Conservation (phyloP, 2,888 invertebrate genomes). For the Hipparchia semele region DNA sequence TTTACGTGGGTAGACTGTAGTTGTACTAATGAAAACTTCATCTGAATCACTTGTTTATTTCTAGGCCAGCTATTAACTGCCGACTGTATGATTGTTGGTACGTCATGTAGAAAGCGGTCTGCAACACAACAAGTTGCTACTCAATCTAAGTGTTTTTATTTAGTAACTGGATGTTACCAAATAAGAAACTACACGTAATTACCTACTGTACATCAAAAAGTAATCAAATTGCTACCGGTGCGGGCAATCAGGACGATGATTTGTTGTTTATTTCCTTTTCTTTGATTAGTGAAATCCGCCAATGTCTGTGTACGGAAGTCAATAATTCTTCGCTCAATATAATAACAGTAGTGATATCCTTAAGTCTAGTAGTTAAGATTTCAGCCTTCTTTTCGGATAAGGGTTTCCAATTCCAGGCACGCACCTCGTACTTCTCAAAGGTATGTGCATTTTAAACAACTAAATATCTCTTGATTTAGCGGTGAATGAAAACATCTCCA, state of each 20-base stretch:
- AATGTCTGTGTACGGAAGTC: conserved; percentile 49
- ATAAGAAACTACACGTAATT: conserved; percentile 30
- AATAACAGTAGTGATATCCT: too few relatives aligned
- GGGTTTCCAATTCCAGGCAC: too few relatives aligned
- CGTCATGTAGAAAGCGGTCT: conserved; percentile 31
- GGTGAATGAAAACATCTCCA: too few relatives aligned
- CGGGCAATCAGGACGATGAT: conserved; percentile 48
- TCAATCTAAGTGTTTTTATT: conserved; percentile 26
- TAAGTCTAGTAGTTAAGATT: too few relatives aligned
- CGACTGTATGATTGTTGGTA: conserved; percentile 29
- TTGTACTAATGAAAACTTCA: conserved; percentile 17
- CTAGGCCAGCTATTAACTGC: conserved; percentile 40
- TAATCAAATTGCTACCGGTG: conserved; percentile 50
- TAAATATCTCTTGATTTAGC: too few relatives aligned
- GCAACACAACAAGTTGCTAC: conserved; percentile 43
- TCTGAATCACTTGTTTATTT: conserved; percentile 27
- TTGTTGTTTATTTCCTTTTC: conserved; percentile 71
- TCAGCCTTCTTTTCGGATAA: too few relatives aligned
- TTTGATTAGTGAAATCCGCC: conserved; percentile 53
- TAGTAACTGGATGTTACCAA: conserved; percentile 31
- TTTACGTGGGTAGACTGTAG: conserved; percentile 3
- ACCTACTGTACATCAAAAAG: conserved; percentile 40
- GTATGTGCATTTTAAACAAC: too few relatives aligned
- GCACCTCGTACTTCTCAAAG: too few relatives aligned
- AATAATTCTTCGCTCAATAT: conserved; percentile 31